Conservation (phyloP, 1,140 invertebrate genomes). For the Melanaphis sacchari region DNA sequence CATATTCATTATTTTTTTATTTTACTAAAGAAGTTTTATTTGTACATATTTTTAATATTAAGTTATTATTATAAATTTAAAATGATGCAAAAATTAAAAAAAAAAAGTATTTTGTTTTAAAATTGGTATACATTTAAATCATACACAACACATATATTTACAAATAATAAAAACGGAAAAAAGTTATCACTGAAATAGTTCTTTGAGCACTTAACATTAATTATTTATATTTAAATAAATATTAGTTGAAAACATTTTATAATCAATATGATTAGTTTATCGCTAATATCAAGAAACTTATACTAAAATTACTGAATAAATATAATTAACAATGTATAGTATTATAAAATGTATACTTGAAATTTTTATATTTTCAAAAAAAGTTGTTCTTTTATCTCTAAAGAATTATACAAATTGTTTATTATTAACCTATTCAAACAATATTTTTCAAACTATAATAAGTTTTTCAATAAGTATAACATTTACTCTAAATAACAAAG, state of each 20-base stretch:
- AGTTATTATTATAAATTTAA: neutral
- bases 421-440: neutral
- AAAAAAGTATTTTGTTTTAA: neutral
- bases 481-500: neutral
- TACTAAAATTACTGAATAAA: neutral
- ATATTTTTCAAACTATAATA: neutral
- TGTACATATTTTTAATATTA: neutral
- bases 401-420: neutral
- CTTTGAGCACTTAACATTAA: neutral
- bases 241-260: neutral
- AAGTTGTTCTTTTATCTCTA: neutral
- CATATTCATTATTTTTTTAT: neutral
- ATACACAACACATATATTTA: neutral
- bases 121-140: neutral
- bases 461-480: neutral
- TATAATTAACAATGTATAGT: too few species aligned
- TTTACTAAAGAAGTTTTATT: neutral
- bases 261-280: neutral
- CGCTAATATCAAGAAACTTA: neutral
- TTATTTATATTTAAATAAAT: conserved; percentile 19
- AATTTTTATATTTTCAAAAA: neutral
- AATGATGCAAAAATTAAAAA: neutral
- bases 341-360: neutral
- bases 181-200: neutral
- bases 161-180: neutral